phyloP scores from a whole-genome alignment of 2,797 vertebrate species.

The Amniataba percoides region DNA sequence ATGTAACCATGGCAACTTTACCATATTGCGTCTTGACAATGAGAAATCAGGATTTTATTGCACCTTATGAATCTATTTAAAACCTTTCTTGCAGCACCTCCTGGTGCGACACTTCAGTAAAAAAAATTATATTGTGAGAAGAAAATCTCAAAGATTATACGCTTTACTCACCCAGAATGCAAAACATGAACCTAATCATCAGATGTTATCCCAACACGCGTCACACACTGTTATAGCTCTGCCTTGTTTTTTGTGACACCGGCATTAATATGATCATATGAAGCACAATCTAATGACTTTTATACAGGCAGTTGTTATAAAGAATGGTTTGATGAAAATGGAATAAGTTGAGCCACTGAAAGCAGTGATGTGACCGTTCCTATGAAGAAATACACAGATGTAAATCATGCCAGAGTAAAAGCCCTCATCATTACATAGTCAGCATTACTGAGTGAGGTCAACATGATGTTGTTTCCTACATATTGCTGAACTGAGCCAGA shows the following conservation, averaged over 20 bases:
- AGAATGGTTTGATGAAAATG: background rate
- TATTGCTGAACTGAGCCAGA: slow-evolving; percentile 30
- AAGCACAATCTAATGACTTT: slow-evolving; percentile 2
- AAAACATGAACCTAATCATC: background rate
- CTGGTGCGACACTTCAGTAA: slow-evolving; percentile 9
- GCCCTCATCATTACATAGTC: slow-evolving; percentile 16
- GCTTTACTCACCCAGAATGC: background rate
- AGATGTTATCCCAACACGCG: background rate
- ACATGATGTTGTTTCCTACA: slow-evolving; percentile 32
- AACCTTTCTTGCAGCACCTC: slow-evolving; percentile 39
- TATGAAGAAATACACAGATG: slow-evolving; percentile 10
- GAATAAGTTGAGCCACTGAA: background rate
- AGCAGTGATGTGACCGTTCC: slow-evolving; percentile 10
- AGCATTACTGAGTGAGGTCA: slow-evolving; percentile 23
- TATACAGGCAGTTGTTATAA: background rate
- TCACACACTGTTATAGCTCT: background rate
- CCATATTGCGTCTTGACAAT: slow-evolving; percentile 38
- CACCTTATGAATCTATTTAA: slow-evolving; percentile 59
- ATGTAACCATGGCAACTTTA: slow-evolving; percentile 72
- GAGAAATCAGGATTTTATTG: slow-evolving; percentile 50
- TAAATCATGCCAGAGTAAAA: background rate
- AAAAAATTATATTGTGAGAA: slow-evolving; percentile 9
- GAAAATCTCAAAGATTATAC: slow-evolving; percentile 15
- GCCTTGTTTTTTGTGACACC: slow-evolving; percentile 4
- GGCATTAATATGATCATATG: slow-evolving; percentile 1